Conservation (phyloP, 2,888 invertebrate genomes). For the Pocota personata region DNA sequence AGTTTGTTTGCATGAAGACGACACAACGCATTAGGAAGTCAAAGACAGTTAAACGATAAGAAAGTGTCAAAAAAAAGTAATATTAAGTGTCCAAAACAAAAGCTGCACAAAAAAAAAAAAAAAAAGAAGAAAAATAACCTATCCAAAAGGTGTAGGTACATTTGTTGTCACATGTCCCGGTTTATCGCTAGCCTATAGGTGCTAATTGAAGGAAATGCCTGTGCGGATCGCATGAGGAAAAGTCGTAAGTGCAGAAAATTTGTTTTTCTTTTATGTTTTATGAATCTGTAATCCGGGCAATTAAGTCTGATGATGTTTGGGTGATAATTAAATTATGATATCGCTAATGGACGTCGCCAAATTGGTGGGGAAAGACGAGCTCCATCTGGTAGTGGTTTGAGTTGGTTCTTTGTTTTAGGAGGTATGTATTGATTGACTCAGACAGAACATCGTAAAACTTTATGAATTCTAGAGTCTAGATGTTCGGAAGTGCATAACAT, state of each 20-base stretch:
- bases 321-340: conserved; percentile 65
- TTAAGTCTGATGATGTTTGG: conserved; percentile 53
- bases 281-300: conserved; percentile 43
- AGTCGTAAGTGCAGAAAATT: conserved; percentile 57
- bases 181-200: conserved; percentile 16
- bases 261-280: conserved; percentile 19
- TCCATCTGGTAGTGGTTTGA: conserved; percentile 1
- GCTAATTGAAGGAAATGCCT: conserved; percentile 43
- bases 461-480: neutral
- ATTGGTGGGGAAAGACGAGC: neutral
- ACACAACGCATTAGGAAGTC: conserved; percentile 21
- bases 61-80: conserved; percentile 46
- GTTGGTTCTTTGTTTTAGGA: conserved; percentile 46
- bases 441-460: conserved; percentile 6
- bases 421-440: conserved; percentile 5
- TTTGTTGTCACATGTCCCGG: neutral
- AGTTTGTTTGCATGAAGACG: conserved; percentile 12
- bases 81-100: conserved; percentile 23
- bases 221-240: conserved; percentile 10
- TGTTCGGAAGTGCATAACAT: conserved; percentile 12
- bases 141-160: neutral
- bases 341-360: conserved; percentile 49
- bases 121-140: neutral
- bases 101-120: neutral
- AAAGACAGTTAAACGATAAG: conserved; percentile 41